Conservation (phyloP, 2,113 vertebrate species). For the Zosterops borbonicus region DNA sequence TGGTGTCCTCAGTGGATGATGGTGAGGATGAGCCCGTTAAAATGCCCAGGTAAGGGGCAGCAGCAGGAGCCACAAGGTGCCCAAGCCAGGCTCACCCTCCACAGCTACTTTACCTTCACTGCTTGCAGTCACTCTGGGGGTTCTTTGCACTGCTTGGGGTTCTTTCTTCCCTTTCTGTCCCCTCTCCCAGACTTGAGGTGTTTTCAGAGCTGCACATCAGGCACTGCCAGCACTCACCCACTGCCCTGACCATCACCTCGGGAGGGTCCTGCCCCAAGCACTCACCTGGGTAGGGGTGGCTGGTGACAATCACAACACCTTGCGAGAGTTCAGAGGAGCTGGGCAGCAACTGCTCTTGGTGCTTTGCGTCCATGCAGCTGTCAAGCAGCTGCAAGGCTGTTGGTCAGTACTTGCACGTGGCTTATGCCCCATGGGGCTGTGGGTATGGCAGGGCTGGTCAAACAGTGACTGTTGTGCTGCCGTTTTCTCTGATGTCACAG, state of each 20-base stretch:
- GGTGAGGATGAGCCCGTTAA: conserved; percentile 89
- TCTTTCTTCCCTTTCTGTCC: not conserved
- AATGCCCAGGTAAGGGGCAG: conserved; percentile 86
- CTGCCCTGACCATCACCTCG: conserved; percentile 83
- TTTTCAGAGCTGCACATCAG: conserved; percentile 83
- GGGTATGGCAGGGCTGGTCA: not conserved
- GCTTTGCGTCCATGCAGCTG: fast-evolving
- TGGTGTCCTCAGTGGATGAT: conserved; percentile 89
- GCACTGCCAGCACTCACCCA: conserved; percentile 85
- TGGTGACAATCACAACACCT: not conserved
- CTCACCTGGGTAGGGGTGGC: not conserved
- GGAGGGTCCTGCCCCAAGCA: not conserved
- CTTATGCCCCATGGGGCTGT: fast-evolving
- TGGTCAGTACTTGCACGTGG: not conserved
- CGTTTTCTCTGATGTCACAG: not conserved
- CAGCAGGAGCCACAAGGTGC: not conserved
- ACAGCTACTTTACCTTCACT: not conserved
- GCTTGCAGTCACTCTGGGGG: not conserved
- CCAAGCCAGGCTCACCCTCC: not conserved
- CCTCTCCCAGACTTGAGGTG: conserved; percentile 78
- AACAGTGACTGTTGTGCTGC: not conserved
- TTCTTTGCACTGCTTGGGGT: not conserved
- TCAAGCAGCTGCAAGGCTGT: not conserved
- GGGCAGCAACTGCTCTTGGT: not conserved
- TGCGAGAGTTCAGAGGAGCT: not conserved